A percentile compares a stretch with the other conserved stretches of the same genome.
phyloP scores from a whole-genome alignment of 2,797 vertebrate genomes.

The Labeo calbasu region DNA sequence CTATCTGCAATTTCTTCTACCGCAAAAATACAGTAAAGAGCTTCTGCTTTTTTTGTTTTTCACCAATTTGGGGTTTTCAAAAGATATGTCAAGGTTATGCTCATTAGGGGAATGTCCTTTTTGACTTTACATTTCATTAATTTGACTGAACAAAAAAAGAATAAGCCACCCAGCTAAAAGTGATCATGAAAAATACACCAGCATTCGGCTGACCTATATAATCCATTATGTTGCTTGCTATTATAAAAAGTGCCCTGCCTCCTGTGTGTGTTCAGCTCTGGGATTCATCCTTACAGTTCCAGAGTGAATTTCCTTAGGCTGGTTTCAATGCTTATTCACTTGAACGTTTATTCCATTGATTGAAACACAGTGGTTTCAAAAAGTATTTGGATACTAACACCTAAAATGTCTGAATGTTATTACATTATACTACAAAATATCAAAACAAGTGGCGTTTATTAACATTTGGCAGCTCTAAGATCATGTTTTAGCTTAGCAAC shows the following conservation, averaged over 20 bases:
- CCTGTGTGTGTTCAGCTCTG: constrained; percentile 74
- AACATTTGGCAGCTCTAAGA: not conserved
- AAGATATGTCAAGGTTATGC: constrained; percentile 76
- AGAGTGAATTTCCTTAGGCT: constrained; percentile 19
- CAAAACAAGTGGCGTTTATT: not conserved
- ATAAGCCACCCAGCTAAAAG: constrained; percentile 80
- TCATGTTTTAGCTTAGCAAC: not conserved
- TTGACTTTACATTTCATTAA: constrained; percentile 55
- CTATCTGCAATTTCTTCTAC: constrained; percentile 6
- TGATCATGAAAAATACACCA: constrained; percentile 86
- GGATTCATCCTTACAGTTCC: constrained; percentile 75
- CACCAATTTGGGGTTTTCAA: constrained; percentile 55
- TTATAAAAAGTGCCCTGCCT: constrained; percentile 82
- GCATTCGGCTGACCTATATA: constrained; percentile 82
- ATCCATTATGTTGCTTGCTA: constrained; percentile 83
- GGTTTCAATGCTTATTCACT: not conserved
- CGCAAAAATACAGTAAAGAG: constrained; percentile 2
- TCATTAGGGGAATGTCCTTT: constrained; percentile 59
- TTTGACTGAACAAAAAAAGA: constrained; percentile 77
- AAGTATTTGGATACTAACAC: not conserved
- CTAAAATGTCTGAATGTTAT: not conserved
- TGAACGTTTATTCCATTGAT: not conserved
- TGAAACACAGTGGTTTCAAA: not conserved
- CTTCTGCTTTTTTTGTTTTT: constrained; percentile 34
- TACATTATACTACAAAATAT: not conserved